Percentiles rank a stretch among this genome's conserved stretches.
These are phyloP conservation scores for Emberiza fucata DNA, from an alignment of 2,113 vertebrate species.

Conservation along the genomic window DNA sequence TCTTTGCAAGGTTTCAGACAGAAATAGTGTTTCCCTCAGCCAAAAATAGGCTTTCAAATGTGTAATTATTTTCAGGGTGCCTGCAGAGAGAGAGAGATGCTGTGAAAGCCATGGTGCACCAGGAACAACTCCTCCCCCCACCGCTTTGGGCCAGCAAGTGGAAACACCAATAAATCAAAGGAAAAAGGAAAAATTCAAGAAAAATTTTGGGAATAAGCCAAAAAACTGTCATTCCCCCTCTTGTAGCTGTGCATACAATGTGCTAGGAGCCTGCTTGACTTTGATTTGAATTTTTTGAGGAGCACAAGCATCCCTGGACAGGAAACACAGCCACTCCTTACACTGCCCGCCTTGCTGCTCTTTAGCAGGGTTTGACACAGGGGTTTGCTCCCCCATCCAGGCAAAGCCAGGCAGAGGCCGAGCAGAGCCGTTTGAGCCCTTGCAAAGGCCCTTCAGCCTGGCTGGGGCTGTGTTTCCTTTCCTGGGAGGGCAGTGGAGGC, in stretches of 20 bases:
- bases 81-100: background rate
- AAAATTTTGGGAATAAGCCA: background rate
- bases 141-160: background rate
- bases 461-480: background rate
- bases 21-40: background rate
- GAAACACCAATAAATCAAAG: background rate
- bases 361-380: rapidly evolving
- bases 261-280: background rate
- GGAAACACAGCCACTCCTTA: background rate
- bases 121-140: rapidly evolving
- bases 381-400: rapidly evolving
- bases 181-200: background rate
- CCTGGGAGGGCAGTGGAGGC: background rate
- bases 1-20: background rate
- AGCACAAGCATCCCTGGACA: background rate
- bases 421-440: background rate
- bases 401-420: background rate
- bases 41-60: background rate
- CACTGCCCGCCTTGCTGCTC: background rate
- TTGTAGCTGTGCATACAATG: background rate
- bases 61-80: background rate
- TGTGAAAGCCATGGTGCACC: rapidly evolving
- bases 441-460: background rate
- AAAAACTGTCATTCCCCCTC: rapidly evolving
- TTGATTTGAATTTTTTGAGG: background rate